Conservation (phyloP, 2,797 vertebrate species). For the Acanthurus leucopareius region DNA sequence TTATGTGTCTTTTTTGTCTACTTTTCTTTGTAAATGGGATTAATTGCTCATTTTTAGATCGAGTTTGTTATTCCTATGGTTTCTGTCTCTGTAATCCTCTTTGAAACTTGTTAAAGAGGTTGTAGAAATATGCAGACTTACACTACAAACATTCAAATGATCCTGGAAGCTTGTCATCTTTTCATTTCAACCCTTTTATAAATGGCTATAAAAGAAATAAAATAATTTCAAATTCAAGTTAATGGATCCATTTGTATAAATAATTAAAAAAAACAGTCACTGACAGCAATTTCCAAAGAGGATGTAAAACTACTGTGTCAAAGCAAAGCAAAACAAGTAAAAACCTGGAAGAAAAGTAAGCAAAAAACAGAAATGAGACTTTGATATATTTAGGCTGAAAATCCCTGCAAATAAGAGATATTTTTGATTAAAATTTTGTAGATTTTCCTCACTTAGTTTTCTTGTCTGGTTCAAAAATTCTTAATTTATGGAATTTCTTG, state of each 20-base stretch:
- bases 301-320: constrained; percentile 4
- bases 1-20: neutral
- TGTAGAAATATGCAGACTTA: neutral
- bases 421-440: neutral
- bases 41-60: neutral
- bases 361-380: constrained; percentile 5
- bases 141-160: neutral
- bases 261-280: neutral
- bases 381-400: constrained; percentile 14
- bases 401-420: constrained; percentile 5
- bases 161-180: neutral
- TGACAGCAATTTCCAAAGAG: neutral
- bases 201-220: neutral
- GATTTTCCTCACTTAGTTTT: constrained; percentile 2
- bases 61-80: neutral
- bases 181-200: neutral
- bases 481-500: neutral
- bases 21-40: neutral
- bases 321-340: constrained; percentile 4
- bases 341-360: neutral
- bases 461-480: neutral
- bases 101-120: neutral
- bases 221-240: neutral
- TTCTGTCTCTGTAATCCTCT: neutral
- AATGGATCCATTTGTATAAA: neutral